Evolutionary conservation across 2,113 vertebrate species (phyloP).

Genomic region (Eublepharis macularius): DNA sequence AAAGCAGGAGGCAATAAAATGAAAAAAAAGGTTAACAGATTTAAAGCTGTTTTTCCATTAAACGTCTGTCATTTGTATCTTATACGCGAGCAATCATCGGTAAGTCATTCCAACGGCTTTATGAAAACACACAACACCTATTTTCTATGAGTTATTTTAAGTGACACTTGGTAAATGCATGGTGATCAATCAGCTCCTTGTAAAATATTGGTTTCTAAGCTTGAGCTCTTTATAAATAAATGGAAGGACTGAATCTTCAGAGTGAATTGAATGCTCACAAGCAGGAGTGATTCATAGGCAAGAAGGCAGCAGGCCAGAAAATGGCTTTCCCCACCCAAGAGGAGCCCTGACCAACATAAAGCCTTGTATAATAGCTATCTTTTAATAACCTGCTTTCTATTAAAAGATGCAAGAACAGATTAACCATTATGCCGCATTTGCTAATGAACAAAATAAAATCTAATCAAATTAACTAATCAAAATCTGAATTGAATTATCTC

Average conservation of each 20-base stretch:
- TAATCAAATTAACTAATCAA: too few species aligned
- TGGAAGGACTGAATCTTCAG: not conserved
- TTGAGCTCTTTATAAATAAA: conserved; percentile 23
- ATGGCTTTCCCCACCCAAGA: not conserved
- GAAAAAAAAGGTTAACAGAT: conserved; percentile 14
- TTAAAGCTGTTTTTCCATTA: conserved; percentile 47
- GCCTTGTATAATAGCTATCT: too few species aligned
- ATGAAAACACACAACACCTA: conserved; percentile 32
- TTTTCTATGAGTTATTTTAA: conserved; percentile 60
- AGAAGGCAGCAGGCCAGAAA: rapidly evolving
- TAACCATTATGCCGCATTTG: not conserved
- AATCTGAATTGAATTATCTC: too few species aligned
- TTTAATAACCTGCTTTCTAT: not conserved
- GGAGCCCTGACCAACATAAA: too few species aligned
- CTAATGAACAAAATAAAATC: not conserved
- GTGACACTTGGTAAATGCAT: conserved; percentile 49
- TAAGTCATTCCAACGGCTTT: conserved; percentile 39
- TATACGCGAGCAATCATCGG: not conserved
- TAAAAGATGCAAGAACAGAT: not conserved
- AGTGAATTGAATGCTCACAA: not conserved
- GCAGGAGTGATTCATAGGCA: not conserved
- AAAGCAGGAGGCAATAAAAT: conserved; percentile 10
- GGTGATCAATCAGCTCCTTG: conserved; percentile 50
- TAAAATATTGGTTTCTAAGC: conserved; percentile 1
- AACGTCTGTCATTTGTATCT: conserved; percentile 51